Conservation (phyloP, 2,797 vertebrate species). For the Hippoglossus hippoglossus region DNA sequence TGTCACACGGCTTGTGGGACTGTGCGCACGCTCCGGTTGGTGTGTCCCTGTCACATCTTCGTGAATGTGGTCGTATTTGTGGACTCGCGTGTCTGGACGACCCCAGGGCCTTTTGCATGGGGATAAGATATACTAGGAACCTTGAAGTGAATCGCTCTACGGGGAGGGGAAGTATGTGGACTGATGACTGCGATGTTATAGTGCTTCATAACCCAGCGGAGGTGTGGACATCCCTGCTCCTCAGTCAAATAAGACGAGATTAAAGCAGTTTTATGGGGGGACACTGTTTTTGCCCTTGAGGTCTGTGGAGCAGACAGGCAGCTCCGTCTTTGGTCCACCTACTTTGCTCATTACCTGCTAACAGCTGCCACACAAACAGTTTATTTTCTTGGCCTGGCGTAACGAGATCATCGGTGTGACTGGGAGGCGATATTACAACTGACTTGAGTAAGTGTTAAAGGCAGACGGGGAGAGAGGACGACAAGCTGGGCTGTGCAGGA, state of each 20-base stretch:
- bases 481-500: not conserved
- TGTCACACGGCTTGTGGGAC: constrained; percentile 32
- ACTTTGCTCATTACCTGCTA: constrained; percentile 45
- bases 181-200: constrained; percentile 57
- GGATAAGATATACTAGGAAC: constrained; percentile 12
- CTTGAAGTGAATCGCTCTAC: constrained; percentile 29
- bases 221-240: constrained; percentile 64
- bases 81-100: constrained; percentile 8
- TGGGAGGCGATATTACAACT: constrained; percentile 21
- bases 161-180: constrained; percentile 29
- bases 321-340: constrained; percentile 54
- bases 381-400: constrained; percentile 45
- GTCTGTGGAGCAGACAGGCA: constrained; percentile 39
- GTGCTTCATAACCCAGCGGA: constrained; percentile 67
- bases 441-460: constrained; percentile 33
- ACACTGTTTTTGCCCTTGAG: constrained; percentile 73
- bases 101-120: constrained; percentile 4
- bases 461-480: not conserved
- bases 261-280: constrained; percentile 78
- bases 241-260: constrained; percentile 74
- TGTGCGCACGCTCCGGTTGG: constrained; percentile 1
- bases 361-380: constrained; percentile 56
- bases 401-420: constrained; percentile 27
- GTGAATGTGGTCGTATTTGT: constrained; percentile 12
- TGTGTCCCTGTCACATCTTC: constrained; percentile 21